Conservation (phyloP, 92 coral and sea anemone genomes). For the Phenganax subtilis region DNA sequence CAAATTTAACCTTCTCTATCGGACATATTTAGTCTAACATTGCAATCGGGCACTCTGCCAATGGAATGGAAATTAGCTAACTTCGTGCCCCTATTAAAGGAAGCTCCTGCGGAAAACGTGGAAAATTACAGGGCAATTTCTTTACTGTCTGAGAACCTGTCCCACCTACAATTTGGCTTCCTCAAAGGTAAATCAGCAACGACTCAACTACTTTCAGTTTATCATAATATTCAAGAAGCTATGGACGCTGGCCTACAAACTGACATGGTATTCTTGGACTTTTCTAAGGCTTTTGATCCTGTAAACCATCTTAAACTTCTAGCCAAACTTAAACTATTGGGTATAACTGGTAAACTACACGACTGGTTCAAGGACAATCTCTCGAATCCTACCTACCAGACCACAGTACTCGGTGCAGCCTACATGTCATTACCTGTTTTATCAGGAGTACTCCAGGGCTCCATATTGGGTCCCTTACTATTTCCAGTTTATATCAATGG, state of each 20-base stretch:
- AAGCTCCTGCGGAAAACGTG: constrained; percentile 29
- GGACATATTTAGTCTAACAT: background rate
- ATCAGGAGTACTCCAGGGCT: constrained; percentile 33
- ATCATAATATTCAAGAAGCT: constrained; percentile 30
- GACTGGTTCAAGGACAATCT: constrained; percentile 47
- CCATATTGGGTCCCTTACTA: constrained; percentile 21
- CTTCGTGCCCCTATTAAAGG: constrained; percentile 41
- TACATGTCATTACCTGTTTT: constrained; percentile 21
- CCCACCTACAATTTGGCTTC: constrained; percentile 42
- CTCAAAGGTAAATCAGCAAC: constrained; percentile 44
- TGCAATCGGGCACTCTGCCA: background rate
- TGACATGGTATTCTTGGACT: constrained; percentile 39
- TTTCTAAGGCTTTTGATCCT: constrained; percentile 38
- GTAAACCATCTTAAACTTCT: constrained; percentile 33
- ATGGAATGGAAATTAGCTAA: constrained; percentile 27
- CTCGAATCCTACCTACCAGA: constrained; percentile 26
- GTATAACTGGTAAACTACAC: constrained; percentile 28
- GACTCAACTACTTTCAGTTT: constrained; percentile 41
- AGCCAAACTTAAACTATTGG: constrained; percentile 13
- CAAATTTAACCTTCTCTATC: background rate
- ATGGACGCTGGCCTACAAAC: constrained; percentile 45
- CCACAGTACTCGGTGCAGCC: constrained; percentile 26
- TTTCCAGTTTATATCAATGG: background rate
- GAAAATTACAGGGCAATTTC: constrained; percentile 52
- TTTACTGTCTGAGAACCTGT: constrained; percentile 22